Conservation (phyloP, 2,888 invertebrate genomes). For the Machimus atricapillus region DNA sequence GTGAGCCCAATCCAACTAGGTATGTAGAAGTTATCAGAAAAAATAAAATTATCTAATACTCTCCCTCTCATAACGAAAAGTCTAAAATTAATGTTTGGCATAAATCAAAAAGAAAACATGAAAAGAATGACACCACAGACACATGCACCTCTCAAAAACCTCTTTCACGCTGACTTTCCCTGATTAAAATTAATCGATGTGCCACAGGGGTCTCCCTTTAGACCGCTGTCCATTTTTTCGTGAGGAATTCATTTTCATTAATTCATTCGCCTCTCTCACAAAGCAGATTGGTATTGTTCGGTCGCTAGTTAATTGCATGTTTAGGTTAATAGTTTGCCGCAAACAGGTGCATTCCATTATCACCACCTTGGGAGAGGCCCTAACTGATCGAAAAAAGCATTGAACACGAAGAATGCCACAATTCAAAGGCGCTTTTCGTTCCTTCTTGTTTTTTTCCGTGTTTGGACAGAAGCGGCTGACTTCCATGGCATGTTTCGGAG, state of each 20-base stretch:
- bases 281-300: background rate
- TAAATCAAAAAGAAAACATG: background rate
- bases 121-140: background rate
- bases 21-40: background rate
- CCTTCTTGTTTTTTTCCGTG: background rate
- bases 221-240: background rate
- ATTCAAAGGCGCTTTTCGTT: background rate
- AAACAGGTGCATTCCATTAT: slow-evolving; percentile 8
- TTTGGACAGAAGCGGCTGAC: background rate
- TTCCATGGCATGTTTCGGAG: background rate
- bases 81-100: background rate
- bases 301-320: background rate
- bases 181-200: background rate
- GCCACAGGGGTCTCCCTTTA: background rate
- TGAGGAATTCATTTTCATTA: slow-evolving; percentile 6
- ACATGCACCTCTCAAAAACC: background rate
- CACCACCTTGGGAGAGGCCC: background rate
- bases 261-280: background rate
- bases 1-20: background rate
- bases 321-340: background rate
- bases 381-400: background rate
- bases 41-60: background rate
- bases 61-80: background rate
- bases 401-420: background rate
- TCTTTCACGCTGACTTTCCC: background rate